Conservation (phyloP, 2,113 vertebrate species). For the Anser cygnoides region DNA sequence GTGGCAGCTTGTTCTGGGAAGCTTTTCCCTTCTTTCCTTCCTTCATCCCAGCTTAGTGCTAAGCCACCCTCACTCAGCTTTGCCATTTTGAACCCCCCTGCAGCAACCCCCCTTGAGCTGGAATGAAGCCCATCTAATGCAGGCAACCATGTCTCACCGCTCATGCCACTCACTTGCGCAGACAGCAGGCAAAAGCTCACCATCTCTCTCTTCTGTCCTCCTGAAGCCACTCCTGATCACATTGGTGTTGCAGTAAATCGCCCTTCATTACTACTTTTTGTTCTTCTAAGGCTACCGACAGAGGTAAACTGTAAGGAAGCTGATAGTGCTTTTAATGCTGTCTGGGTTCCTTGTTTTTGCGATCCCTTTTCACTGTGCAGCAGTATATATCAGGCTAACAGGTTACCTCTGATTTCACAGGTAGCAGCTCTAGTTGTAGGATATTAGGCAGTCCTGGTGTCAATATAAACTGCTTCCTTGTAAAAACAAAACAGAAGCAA, state of each 20-base stretch:
- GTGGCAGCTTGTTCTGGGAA: background rate
- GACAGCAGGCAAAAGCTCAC: background rate
- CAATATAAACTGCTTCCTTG: background rate
- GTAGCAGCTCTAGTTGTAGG: background rate
- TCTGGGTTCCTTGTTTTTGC: background rate
- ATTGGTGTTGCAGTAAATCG: background rate
- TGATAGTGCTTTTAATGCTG: background rate
- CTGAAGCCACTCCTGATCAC: background rate
- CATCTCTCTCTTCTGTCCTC: background rate
- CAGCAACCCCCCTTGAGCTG: background rate
- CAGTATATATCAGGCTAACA: background rate
- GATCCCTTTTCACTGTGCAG: background rate
- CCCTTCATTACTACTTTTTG: background rate
- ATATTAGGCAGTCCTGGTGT: background rate
- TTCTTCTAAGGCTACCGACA: background rate
- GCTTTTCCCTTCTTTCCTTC: background rate
- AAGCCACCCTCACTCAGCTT: background rate
- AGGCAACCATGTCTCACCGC: rapidly evolving
- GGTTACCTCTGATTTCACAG: background rate
- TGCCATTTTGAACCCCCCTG: background rate
- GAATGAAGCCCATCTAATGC: background rate
- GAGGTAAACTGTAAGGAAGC: background rate
- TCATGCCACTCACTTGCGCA: rapidly evolving
- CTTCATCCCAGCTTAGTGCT: background rate
- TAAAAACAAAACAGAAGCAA: background rate